Evolutionary conservation across 2,113 vertebrate genomes (phyloP), one percentile per base, ranked within the genome.

Genomic region (Accipiter cooperii): DNA sequence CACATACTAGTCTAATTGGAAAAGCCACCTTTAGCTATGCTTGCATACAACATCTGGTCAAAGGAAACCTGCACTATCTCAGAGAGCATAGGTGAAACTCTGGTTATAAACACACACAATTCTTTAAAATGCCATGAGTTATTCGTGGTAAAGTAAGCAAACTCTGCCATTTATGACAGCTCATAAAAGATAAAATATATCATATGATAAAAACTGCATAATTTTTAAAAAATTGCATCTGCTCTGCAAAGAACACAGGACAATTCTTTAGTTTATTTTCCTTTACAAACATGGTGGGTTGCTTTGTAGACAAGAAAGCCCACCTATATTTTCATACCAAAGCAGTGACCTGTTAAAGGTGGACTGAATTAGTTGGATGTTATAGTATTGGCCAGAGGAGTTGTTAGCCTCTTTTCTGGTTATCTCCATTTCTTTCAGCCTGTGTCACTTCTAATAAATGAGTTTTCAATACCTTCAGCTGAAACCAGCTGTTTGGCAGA

Each of bases 91-190:
- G 36, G 24, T 7, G 5, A 80, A 93, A 65, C 22, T 21, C 22
- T 77, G 36, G 9, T 65, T 47, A 15, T 57, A 89, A 94, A 51
- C 31, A 79, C 54, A 31, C 42, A 88, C 21, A n/a, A 5, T 49
- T 91, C 89, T 94, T 89, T 16, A 2, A 89, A 90, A 89, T 92
- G 84, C 64, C 90, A 52, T 76, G 63, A 40, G 36, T 93, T 91
- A 33, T 74, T 96, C 60, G 34, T 79, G 47, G 77, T 90, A 77
- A 95, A 94, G 71, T 91, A 82, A 93, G 80, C 54, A 96, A 89
- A 90, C 33, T 20, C 64, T 51, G 13, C 40, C 46, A 36, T 70
- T 84, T 82, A 26, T 81, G 68, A 54, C 88, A 84, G 47, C 36
- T 94, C 47, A 34, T 87, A 88, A 88, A 87, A 87, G 34, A 70